Evolutionary conservation across 1,140 invertebrate genomes (phyloP), one percentile per base, ranked within the genome.

Genomic region (Myzus persicae): DNA sequence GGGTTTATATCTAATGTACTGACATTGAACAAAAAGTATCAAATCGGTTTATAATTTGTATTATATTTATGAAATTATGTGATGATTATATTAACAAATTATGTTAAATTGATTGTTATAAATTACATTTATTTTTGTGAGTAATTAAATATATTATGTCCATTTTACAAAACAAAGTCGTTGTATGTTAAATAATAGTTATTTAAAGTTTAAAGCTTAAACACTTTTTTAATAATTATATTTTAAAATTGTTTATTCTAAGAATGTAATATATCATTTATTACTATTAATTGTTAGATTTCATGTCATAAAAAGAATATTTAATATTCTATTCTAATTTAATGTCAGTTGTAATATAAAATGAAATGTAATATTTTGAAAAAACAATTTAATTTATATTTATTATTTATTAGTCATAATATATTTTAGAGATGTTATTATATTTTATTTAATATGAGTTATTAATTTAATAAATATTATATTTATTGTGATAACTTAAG

Each of bases 161-260:
- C 48, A 59, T 90, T 90, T 90, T 59, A 90, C 88, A 90, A 90
- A 90, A 90, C 85, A 31, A 54, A 90, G 14, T 87, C 4, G n/a
- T n/a, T 90, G 36, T 90, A 90, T 90, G 14, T 59, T 59, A 42
- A 90, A 40, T 59, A 31, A 59, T 90, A 59, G 7, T 59, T 89
- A 38, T 38, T 36, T 59, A n/a, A 87, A 31, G 6, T 46, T n/a
- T 24, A 38, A 26, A 59, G 38, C 26, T 67, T 67, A n/a, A 51
- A 51, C 44, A 46, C n/a, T 31, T 24, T 54, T 90, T 90, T 54
- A 90, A 90, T 90, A 59, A 31, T 36, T 48, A 88, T 88, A 26
- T 88, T 88, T 84, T 85, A 40, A 46, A 44, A 31, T 42, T 85
- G n/a, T 87, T 46, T 87, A 20, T n/a, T 87, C 26, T 87, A 46